Evolutionary conservation across 2,888 invertebrate species (phyloP), one percentile per base, ranked within the genome.

Genomic region (Aplocera efformata): DNA sequence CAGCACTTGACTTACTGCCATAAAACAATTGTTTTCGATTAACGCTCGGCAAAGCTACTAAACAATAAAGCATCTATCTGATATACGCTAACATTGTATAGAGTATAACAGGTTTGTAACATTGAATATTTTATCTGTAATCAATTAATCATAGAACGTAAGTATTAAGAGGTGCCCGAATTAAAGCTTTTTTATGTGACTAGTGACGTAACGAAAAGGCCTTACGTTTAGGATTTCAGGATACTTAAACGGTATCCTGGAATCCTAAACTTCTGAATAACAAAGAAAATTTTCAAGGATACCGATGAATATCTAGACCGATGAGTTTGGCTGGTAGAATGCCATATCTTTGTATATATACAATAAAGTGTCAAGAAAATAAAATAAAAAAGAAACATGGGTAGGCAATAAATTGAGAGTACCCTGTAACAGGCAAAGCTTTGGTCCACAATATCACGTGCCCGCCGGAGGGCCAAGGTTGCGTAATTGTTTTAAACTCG

Each of bases 401-500:
- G 24, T 26, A 35, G 36, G 40, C 26, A 42, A 42, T 45, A 45
- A 40, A 40, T 36, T 23, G 22, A 30, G 11, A 30, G 11, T 30
- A 9, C 6, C 11, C 22, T 10, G 32, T 31, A 32, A 36, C 36
- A 34, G 35, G 39, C 38, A 47, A 42, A 53, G 63, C 56, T 57
- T 56, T 60, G 59, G 55, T 75, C 73, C 64, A 56, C 65, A 66
- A 60, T 58, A 67, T 79, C 84, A 79, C 82, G 82, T 81, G 60
- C 56, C 58, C 48, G 76, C 85, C 84, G 56, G 59, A 54, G 78
- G 86, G 84, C 82, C 69, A 73, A 73, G 59, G 69, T 77, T 81
- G 81, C 82, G 83, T 88, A 88, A 88, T 88, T 86, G 88, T 88
- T 88, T 88, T 82, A 85, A 84, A 77, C 79, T 82, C 81, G 78